phyloP scores from a whole-genome alignment of 2,888 invertebrate species.

The Saturnia pavonia region DNA sequence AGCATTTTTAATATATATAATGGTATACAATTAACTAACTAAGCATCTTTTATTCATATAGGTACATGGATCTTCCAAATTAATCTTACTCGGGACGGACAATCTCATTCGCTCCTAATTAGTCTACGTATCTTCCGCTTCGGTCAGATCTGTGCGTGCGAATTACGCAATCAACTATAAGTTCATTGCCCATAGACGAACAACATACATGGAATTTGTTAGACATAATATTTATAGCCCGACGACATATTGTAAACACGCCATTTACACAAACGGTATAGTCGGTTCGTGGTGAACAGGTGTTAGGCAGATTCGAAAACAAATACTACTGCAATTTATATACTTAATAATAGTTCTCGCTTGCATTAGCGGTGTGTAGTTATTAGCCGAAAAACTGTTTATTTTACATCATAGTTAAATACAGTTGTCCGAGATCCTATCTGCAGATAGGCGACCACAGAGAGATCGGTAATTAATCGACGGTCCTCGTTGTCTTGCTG shows the following conservation, averaged over 20 bases:
- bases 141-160: neutral
- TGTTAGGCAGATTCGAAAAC: conserved; percentile 22
- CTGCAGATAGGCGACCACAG: too few relatives aligned
- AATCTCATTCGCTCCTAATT: conserved; percentile 12
- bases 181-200: conserved; percentile 33
- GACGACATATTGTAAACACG: conserved; percentile 39
- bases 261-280: conserved; percentile 34
- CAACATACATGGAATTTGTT: conserved; percentile 31
- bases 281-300: conserved; percentile 32
- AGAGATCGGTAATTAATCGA: too few relatives aligned
- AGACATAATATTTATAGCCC: conserved; percentile 38
- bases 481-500: too few relatives aligned
- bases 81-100: neutral
- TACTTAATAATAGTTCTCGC: neutral
- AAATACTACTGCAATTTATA: neutral
- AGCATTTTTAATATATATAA: too few relatives aligned
- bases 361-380: too few relatives aligned
- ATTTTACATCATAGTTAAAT: too few relatives aligned
- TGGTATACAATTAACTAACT: neutral
- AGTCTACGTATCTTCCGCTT: conserved; percentile 6
- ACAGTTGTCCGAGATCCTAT: neutral
- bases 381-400: too few relatives aligned
- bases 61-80: neutral
- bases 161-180: conserved; percentile 27
- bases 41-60: neutral